A percentile compares a stretch with the other conserved stretches of the same genome.
Evolutionary conservation across 1,140 invertebrate genomes (phyloP).

Genomic region (Drepana arcuata): DNA sequence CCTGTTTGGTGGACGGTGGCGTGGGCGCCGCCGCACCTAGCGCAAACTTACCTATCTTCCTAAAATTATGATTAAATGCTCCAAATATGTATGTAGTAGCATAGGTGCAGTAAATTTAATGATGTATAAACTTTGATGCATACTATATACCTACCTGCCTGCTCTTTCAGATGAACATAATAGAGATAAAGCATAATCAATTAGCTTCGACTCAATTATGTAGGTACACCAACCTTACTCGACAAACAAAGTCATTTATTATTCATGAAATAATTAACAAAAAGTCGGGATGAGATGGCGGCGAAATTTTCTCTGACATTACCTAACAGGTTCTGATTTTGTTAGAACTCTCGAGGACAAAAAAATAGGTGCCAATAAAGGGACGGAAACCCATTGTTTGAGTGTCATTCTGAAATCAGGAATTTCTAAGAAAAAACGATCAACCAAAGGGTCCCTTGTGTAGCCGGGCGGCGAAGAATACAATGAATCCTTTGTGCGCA

Average conservation of each 20-base stretch:
- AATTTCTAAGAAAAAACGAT: slow-evolving; percentile 49
- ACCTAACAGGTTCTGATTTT: slow-evolving; percentile 62
- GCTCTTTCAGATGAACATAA: too few species aligned
- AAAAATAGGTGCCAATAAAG: slow-evolving; percentile 71
- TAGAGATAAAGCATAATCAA: too few species aligned
- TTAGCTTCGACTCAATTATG: too few species aligned
- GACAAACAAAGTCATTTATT: too few species aligned
- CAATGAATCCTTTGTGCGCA: slow-evolving; percentile 64
- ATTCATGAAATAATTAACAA: slow-evolving; percentile 4
- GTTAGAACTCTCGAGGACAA: too few species aligned
- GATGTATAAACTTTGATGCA: too few species aligned
- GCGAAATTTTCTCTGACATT: slow-evolving; percentile 17
- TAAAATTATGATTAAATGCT: too few species aligned
- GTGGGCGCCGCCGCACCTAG: slow-evolving; percentile 40
- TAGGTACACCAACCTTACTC: too few species aligned
- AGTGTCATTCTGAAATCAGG: slow-evolving; percentile 58
- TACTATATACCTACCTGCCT: too few species aligned
- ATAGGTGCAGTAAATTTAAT: too few species aligned
- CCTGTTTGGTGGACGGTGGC: slow-evolving; percentile 39
- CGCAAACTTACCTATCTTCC: too few species aligned
- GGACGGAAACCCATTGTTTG: slow-evolving; percentile 70
- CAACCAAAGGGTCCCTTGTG: slow-evolving; percentile 43
- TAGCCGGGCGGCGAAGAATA: slow-evolving; percentile 44
- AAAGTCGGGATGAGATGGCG: slow-evolving; percentile 10
- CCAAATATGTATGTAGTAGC: too few species aligned